A percentile compares a stretch with the other conserved stretches of the same genome.
phyloP scores from a whole-genome alignment of 2,113 vertebrate species.

The Aspiorhynchus laticeps region DNA sequence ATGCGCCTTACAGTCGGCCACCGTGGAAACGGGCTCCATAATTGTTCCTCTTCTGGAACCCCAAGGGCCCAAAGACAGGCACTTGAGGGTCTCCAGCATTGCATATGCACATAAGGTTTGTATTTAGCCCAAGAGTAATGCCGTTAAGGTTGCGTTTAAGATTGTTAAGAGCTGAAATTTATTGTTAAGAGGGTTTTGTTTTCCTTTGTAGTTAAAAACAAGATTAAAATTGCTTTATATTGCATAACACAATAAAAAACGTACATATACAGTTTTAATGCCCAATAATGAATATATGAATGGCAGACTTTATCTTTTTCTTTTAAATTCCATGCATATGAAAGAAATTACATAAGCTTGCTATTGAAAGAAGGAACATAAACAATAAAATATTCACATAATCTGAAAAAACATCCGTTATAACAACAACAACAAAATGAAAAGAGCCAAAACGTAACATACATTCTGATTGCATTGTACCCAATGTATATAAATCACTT shows the following conservation, averaged over 20 bases:
- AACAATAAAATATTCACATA: slow-evolving; percentile 77
- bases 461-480: slow-evolving; percentile 80
- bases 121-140: slow-evolving; percentile 38
- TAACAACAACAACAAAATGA: slow-evolving; percentile 69
- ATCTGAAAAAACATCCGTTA: slow-evolving; percentile 62
- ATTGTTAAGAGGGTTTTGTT: slow-evolving; percentile 38
- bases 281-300: slow-evolving; percentile 87
- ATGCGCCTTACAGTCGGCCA: background rate
- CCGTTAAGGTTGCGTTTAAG: slow-evolving; percentile 67
- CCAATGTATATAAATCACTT: slow-evolving; percentile 63
- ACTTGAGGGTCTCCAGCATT: slow-evolving; percentile 79
- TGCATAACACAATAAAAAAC: slow-evolving; percentile 81
- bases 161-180: slow-evolving; percentile 57
- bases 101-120: slow-evolving; percentile 54
- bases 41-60: slow-evolving; percentile 74
- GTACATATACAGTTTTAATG: slow-evolving; percentile 89
- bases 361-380: slow-evolving; percentile 77
- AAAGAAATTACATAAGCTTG: slow-evolving; percentile 78
- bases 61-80: slow-evolving; percentile 69
- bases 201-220: slow-evolving; percentile 67
- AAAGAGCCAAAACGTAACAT: slow-evolving; percentile 79
- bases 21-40: slow-evolving; percentile 53
- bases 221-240: slow-evolving; percentile 80
- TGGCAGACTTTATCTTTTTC: slow-evolving; percentile 75
- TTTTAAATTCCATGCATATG: slow-evolving; percentile 88